phyloP scores from a whole-genome alignment of 2,797 vertebrate species.

The Hypotaenidia okinawae region DNA sequence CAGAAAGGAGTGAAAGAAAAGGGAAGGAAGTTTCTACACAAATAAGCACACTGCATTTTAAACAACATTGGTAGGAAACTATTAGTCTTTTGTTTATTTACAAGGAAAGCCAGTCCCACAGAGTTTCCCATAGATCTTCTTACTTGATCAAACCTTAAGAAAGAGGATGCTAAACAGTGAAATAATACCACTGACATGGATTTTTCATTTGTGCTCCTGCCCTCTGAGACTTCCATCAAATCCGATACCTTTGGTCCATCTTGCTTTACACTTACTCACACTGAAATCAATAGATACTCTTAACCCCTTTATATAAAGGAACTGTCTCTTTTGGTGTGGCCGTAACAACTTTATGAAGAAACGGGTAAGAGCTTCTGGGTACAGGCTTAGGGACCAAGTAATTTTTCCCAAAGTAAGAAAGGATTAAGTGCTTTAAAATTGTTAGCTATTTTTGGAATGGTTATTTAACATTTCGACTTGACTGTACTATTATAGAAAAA shows the following conservation, averaged over 20 bases:
- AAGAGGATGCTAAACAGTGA: not conserved
- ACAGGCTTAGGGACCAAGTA: not conserved
- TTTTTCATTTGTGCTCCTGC: not conserved
- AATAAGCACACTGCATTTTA: not conserved
- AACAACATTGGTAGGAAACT: not conserved
- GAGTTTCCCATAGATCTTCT: not conserved
- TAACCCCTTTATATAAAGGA: not conserved
- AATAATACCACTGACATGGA: not conserved
- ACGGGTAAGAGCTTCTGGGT: not conserved
- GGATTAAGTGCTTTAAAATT: slow-evolving; percentile 10
- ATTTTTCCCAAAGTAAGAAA: not conserved
- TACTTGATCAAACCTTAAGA: not conserved
- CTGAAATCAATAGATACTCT: not conserved
- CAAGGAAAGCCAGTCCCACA: not conserved
- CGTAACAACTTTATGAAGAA: not conserved
- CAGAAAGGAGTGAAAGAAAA: not conserved
- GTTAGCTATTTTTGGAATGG: slow-evolving; percentile 9
- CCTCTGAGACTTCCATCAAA: not conserved
- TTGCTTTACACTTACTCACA: not conserved
- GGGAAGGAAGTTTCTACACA: not conserved
- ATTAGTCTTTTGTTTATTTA: not conserved
- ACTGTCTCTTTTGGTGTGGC: not conserved
- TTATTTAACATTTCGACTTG: slow-evolving; percentile 37
- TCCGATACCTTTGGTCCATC: not conserved
- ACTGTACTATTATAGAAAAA: slow-evolving; percentile 21